Conservation (phyloP, 2,888 invertebrate genomes). For the Yponomeuta malinellus region DNA sequence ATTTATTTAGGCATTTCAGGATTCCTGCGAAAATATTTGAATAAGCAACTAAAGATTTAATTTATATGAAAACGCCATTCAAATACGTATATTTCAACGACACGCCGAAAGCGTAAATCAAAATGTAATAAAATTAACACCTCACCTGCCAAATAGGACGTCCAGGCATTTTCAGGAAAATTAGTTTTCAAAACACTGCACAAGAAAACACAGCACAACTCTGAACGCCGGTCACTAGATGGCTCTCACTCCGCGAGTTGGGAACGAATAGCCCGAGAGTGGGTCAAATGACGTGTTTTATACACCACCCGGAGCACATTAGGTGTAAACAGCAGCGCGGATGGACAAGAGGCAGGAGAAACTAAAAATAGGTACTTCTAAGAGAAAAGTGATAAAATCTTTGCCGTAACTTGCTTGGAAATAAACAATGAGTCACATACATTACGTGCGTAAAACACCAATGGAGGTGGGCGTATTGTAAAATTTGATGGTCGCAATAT, state of each 20-base stretch:
- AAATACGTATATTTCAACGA: no score
- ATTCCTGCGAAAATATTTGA: no score
- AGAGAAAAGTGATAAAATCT: slow-evolving; percentile 18
- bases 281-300: slow-evolving; percentile 72
- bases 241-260: slow-evolving; percentile 68
- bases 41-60: no score
- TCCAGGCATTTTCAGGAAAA: slow-evolving; percentile 79
- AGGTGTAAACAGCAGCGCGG: slow-evolving; percentile 61
- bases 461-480: no score
- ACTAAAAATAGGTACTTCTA: slow-evolving; percentile 36
- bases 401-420: neutral
- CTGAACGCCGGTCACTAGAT: slow-evolving; percentile 60
- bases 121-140: neutral
- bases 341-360: slow-evolving; percentile 64
- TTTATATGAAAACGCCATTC: no score
- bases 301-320: slow-evolving; percentile 53
- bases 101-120: neutral
- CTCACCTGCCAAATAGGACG: slow-evolving; percentile 85
- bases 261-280: slow-evolving; percentile 68
- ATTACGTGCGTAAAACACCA: neutral
- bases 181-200: slow-evolving; percentile 40
- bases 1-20: no score
- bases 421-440: neutral
- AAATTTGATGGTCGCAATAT: no score
- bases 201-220: slow-evolving; percentile 43